Base-by-base conservation (phyloP, 2,888 invertebrate species). In the Pammene fasciana region DNA sequence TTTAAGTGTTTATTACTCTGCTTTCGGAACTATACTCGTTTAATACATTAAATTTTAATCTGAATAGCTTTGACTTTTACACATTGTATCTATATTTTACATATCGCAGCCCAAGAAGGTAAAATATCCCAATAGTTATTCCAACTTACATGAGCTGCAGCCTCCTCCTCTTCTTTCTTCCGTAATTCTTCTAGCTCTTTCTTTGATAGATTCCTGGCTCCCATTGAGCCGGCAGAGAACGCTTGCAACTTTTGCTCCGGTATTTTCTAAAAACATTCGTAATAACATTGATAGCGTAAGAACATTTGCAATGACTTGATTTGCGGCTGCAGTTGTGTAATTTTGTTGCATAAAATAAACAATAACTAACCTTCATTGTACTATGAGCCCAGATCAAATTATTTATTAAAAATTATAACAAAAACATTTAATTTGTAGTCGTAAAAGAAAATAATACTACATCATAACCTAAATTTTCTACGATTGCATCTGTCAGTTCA, bases 141-240 rank as follows among this genome's bases (percentile, higher is more conserved):
- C 5, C 16, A 56, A 86, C 91, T 91, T 92, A 97, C 97, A 93
- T 97, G 96, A 75, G 97, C 97, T 0, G 97, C 97, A n/a, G 97
- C 97, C 85, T 96, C 96, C 83, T 97, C 97, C 82, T 97, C 97
- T 79, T 97, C 97, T 78, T 97, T 96, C 86, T 97, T 98, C 71
- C 96, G 94, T 75, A 96, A 95, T 75, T 97, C 97, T 82, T 98
- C 97, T 10, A 96, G 84, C 87, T 97, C 97, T 76, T 95, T 95
- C 85, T 97, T 97, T n/a, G 97, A 96, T 74, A 97, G 87, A 45
- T 93, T 94, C 70, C 96, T 91, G 75, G 94, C 93, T 70, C 93
- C 94, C 94, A 92, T 82, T 26, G 95, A 94, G 38, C 95, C 95
- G 73, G 95, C 95, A 11, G 95, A 95, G 81, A 96, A 96, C n/a